Evolutionary conservation across 2,888 invertebrate species (phyloP), one percentile per base, ranked within the genome.

Genomic region (Cacoxenus indagator): DNA sequence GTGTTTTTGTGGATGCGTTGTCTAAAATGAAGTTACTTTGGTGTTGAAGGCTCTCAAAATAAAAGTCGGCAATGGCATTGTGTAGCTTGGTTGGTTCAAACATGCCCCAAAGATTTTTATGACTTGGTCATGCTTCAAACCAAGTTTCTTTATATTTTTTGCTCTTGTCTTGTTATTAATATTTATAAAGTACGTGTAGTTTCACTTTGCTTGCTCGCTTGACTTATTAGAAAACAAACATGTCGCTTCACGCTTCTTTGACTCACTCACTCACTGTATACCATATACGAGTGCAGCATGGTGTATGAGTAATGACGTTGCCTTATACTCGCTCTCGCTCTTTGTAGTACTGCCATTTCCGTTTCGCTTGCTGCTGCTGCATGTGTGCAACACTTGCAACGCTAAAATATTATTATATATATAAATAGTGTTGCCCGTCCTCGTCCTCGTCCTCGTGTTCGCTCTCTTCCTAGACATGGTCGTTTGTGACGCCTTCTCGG

Each of bases 281-380:
- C n/a, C n/a, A n/a, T n/a, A n/a, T n/a, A n/a, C n/a, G n/a, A n/a
- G 14, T 37, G 37, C 14, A n/a, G n/a, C 29, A 29, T 6, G 26
- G 1, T 9, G 57, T 57, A 17, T 57, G 22, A 51, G 48, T 19
- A 22, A 51, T 9, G 48, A 3, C 8, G 19, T 17, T 19, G 19
- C 19, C 9, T 6, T 17, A 19, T 9, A 9, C 48, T 19, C 48
- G 9, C 48, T 51, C 9, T 51, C 17, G 19, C 19, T 22, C n/a
- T n/a, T 51, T 8, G 17, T 22, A 73, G 70, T 73, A 74, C 77
- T 78, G 76, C 72, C 78, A 75, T 64, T 73, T 59, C 61, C 65
- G 69, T 72, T 75, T 75, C 77, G 78, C 76, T 73, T 75, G 76
- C 73, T 73, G 70, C 73, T 76, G 14, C 37, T 22, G 26, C 24